Evolutionary conservation across 2,797 vertebrate species (phyloP).

Genomic region (Hozukius guyotensis): DNA sequence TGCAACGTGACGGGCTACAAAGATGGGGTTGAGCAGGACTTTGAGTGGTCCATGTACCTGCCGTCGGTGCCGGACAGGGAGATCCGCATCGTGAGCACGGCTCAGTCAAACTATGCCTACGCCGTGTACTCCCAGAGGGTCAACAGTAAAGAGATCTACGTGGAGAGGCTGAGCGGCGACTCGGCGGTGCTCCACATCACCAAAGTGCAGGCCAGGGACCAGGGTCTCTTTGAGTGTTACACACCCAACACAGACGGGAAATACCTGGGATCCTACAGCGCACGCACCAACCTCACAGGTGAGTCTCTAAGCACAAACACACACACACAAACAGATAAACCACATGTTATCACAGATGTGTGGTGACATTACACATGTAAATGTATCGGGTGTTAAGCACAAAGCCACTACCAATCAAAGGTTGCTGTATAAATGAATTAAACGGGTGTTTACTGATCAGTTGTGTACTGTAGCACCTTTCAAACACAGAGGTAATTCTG

Average conservation of each 20-base stretch:
- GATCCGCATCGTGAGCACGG: conserved; percentile 92
- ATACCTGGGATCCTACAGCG: conserved; percentile 89
- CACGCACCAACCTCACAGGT: conserved; percentile 88
- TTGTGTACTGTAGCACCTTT: background rate
- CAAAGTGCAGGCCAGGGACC: conserved; percentile 85
- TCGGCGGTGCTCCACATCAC: conserved; percentile 89
- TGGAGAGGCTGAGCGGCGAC: conserved; percentile 87
- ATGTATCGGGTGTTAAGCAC: background rate
- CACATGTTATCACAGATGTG: background rate
- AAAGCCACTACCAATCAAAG: background rate
- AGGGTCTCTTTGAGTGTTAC: conserved; percentile 93
- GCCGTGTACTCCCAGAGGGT: conserved; percentile 84
- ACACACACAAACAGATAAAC: background rate
- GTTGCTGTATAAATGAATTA: background rate
- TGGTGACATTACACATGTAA: background rate
- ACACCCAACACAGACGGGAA: conserved; percentile 87
- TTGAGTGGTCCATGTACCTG: conserved; percentile 93
- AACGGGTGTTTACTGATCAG: background rate
- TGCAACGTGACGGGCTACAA: conserved; percentile 89
- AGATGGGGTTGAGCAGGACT: conserved; percentile 86
- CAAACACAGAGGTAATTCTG: background rate
- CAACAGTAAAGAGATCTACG: conserved; percentile 84
- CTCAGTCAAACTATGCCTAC: conserved; percentile 87
- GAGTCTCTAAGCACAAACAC: conserved; percentile 51
- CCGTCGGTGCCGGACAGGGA: conserved; percentile 77